Evolutionary conservation across 2,113 vertebrate genomes (phyloP).

Genomic region (Rhea pennata): DNA sequence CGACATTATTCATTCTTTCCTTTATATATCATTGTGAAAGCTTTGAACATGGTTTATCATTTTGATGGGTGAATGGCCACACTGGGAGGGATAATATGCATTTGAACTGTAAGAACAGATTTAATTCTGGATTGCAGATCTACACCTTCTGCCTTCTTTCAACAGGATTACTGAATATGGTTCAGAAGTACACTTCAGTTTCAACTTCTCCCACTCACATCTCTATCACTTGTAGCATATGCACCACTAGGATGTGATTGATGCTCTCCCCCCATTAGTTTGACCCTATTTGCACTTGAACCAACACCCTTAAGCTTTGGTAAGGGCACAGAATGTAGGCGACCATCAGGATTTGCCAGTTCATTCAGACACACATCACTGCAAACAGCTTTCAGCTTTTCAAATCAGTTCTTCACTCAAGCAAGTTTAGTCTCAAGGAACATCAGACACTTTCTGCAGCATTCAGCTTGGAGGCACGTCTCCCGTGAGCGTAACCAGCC

Average conservation of each 20-base stretch:
- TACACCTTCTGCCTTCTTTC: constrained; percentile 13
- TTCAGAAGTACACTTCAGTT: constrained; percentile 3
- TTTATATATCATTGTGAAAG: background rate
- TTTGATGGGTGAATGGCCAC: background rate
- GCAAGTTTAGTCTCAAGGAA: accelerated
- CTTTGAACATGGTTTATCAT: background rate
- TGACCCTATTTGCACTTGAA: background rate
- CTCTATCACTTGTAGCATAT: background rate
- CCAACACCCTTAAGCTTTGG: background rate
- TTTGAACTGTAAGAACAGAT: constrained; percentile 34
- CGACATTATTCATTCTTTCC: background rate
- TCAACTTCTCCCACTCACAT: background rate
- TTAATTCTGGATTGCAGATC: constrained; percentile 7
- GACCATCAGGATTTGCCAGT: background rate
- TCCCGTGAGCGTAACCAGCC: accelerated
- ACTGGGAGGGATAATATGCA: constrained; percentile 11
- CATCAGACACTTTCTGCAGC: background rate
- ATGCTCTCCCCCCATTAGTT: background rate
- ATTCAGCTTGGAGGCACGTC: background rate
- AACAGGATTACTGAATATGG: background rate
- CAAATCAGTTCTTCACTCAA: background rate
- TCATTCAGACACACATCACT: accelerated
- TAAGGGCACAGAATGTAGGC: background rate
- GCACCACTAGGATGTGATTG: background rate
- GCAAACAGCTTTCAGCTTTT: background rate